Conservation (phyloP, 2,797 vertebrate species). For the Tragelaphus eurycerus region DNA sequence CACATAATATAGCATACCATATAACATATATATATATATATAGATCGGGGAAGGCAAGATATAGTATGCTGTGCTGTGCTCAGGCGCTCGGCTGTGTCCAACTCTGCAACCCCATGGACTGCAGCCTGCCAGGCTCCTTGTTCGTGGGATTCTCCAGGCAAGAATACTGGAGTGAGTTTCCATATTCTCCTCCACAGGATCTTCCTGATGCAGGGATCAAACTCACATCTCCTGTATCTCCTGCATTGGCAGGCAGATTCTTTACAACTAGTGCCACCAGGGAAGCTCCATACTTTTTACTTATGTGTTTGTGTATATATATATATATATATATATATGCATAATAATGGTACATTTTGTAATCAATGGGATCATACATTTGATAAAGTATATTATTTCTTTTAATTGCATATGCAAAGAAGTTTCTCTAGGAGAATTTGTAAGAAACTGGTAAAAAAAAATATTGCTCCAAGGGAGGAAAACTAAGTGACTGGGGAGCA, state of each 20-base stretch:
- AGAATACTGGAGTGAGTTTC: background rate
- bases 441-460: conserved; percentile 6
- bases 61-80: background rate
- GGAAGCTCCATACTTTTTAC: background rate
- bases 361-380: background rate
- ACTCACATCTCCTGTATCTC: background rate
- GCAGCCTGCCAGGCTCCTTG: background rate
- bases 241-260: background rate
- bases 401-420: background rate
- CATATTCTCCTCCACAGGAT: background rate
- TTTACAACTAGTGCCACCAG: background rate
- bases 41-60: too few relatives aligned
- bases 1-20: background rate
- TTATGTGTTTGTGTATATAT: background rate
- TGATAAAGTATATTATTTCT: background rate
- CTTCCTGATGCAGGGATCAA: background rate
- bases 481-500: background rate
- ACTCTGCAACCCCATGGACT: background rate
- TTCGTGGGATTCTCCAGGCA: background rate
- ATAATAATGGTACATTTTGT: background rate
- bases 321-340: background rate
- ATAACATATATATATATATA: background rate
- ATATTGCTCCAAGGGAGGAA: background rate
- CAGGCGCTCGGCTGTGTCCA: background rate
- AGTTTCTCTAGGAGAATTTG: background rate